Evolutionary conservation across 2,888 invertebrate genomes (phyloP).

Genomic region (Holacanthella duospinosa): DNA sequence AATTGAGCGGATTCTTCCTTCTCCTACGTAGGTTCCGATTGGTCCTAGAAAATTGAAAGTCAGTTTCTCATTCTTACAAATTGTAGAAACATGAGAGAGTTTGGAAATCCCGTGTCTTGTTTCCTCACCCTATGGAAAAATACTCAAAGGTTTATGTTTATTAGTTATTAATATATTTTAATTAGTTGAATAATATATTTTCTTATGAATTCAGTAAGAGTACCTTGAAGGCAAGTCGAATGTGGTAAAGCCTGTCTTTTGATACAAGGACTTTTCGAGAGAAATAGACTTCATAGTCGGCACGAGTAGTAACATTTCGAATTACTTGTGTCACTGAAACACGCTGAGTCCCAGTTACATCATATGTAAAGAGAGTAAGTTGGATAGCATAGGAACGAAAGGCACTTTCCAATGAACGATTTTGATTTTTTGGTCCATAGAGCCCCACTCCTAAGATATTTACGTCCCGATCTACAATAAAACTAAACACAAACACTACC

Average conservation of each 20-base stretch:
- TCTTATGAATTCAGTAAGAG: too few species aligned
- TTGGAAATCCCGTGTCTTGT: background rate
- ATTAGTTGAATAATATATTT: background rate
- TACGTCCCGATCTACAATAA: background rate
- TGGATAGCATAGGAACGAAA: background rate
- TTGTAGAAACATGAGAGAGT: background rate
- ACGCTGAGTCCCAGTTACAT: background rate
- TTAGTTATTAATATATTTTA: background rate
- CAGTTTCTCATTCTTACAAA: background rate
- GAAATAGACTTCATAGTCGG: background rate
- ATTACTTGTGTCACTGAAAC: background rate
- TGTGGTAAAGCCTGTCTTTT: background rate
- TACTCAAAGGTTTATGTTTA: too few species aligned
- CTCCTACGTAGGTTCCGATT: background rate
- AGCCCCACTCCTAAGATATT: background rate
- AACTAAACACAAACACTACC: conserved; percentile 1
- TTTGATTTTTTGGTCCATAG: background rate
- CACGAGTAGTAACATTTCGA: background rate
- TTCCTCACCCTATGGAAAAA: conserved; percentile 3
- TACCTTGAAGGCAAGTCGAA: conserved; percentile 2
- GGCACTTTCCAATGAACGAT: background rate
- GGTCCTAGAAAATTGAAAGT: background rate
- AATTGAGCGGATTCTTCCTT: conserved; percentile 4
- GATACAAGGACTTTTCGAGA: background rate
- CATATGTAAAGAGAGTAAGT: background rate